Evolutionary conservation across 2,888 invertebrate species (phyloP), one percentile per base, ranked within the genome.

Genomic region (Calliphora vomitoria): DNA sequence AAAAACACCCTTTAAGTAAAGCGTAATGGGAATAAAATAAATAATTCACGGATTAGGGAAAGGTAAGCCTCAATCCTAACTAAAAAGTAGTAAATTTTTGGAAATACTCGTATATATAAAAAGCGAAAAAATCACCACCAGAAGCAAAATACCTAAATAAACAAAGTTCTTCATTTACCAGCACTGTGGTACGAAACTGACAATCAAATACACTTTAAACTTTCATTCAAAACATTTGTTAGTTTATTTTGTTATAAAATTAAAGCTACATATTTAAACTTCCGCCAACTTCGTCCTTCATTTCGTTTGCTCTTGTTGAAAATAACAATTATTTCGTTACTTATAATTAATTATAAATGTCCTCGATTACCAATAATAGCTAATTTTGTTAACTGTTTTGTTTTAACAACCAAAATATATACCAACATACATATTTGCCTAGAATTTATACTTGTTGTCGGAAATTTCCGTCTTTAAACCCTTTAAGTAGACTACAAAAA

Each of bases 391-490:
- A 13, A n/a, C 38, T n/a, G 35, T 31, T n/a, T 55, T 20, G 1
- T 44, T 44, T 13, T 44, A 11, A 13, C 3, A 44, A 44, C 3
- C 13, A 44, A 44, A 11, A 11, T 13, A 13, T 11, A 44, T 11
- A 11, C 11, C 3, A 0, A 11, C 11, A 10, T 44, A 44, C 3
- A 5, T 20, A 20, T 10, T 20, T 55, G 20, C 0, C 8, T 18
- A 35, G 35, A 10, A 35, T 10, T 10, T 11, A 55, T 38, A 55
- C 20, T 10, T 38, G 10, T 64, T 64, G 10, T 3, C 55, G 55
- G 55, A 55, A 55, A 38, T 38, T 64, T 64, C 10, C 20, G n/a
- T 18, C n/a, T 20, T 44, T 66, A 66, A 66, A 66, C 66, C 66
- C 66, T 66, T 47, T 68, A 68, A 47, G 25, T 25, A 25, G 47